Evolutionary conservation across 2,888 invertebrate species (phyloP), one percentile per base, ranked within the genome.

Genomic region (Tenthredo distinguenda): DNA sequence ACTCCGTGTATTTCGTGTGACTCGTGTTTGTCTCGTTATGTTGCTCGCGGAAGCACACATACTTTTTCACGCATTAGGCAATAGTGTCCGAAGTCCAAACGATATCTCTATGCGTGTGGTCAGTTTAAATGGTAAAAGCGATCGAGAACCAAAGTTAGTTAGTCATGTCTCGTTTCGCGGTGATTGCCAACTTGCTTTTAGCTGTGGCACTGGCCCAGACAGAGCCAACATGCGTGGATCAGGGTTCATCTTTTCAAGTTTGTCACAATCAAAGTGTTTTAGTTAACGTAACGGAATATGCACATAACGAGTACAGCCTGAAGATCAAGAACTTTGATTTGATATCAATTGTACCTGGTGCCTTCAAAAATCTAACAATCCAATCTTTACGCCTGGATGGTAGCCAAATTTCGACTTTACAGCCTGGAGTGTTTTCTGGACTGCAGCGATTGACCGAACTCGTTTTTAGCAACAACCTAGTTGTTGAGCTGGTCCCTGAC

Each of bases 401-500:
- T 0, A 89, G 90, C 40, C 85, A 62, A 31, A 89, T 90, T 72
- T 88, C 88, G 1, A 65, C 84, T 31, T 26, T 87, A 34, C 83
- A 31, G 1, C 81, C 77, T 7, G 86, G 47, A 9, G 88, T 88
- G 10, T 87, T 89, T 43, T 62, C 40, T 9, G 89, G 89, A 3
- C 21, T 90, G 72, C 43, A 58, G 5, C 86, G 86, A 5, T 47
- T 89, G 55, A 65, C 85, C 7, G 21, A 77, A 0, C 86, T 90
- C 2, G 79, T 87, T 1, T 34, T 89, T 31, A 87, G 89, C 77
- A 37, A 37, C 68, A 89, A 90, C 55, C 26, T 26, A 26, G 79
- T 55, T 31, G 50, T 90, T 0, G 4, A 87, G 0, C 84, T 94
- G 26, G 90, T 90, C 0, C 91, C 91, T 37, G 90, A 93, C 86